These are phyloP conservation scores for Tenualosa thibaudeaui DNA, from an alignment of 2,797 vertebrate species.

Conservation along the genomic window DNA sequence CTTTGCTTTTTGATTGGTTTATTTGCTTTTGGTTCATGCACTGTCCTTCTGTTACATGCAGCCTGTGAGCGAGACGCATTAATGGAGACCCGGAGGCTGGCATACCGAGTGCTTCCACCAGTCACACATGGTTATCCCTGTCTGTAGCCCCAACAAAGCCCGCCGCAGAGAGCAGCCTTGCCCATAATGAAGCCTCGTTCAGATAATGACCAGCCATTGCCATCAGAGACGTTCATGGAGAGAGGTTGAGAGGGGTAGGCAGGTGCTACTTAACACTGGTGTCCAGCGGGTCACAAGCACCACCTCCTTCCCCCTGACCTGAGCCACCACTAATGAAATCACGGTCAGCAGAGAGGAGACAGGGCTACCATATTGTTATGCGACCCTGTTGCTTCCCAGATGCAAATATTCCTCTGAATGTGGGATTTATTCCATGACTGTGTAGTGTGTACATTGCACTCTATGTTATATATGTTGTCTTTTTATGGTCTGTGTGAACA, in stretches of 20 bases:
- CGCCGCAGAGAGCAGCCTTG: neutral
- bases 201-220: constrained; percentile 37
- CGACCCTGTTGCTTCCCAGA: neutral
- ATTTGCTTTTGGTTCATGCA: no score
- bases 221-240: neutral
- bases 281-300: neutral
- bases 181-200: constrained; percentile 62
- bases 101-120: no score
- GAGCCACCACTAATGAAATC: neutral
- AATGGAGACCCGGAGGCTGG: no score
- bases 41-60: no score
- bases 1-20: no score
- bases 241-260: neutral
- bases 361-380: neutral
- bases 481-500: neutral
- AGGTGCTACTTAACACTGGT: neutral
- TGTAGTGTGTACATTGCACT: neutral
- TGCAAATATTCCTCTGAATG: neutral
- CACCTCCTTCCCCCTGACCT: neutral
- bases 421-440: neutral
- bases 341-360: neutral
- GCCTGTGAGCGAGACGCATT: no score
- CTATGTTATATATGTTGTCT: neutral
- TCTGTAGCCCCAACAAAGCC: neutral
- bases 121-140: no score